Evolutionary conservation across 2,113 vertebrate genomes (phyloP).

Genomic region (Pelecanoides urinatrix): DNA sequence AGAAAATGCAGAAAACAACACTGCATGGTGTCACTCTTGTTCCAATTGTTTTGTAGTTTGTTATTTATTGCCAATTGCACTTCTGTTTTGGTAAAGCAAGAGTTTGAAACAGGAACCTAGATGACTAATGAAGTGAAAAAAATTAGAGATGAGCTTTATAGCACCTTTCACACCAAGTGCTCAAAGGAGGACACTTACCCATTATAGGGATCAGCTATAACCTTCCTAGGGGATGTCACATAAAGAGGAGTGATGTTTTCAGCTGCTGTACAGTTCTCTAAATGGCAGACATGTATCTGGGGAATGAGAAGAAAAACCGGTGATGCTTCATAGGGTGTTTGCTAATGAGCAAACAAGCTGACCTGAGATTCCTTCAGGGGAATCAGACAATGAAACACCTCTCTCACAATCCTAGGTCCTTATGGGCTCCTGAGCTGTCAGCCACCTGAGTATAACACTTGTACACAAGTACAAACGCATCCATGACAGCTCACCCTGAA

Average conservation of each 20-base stretch:
- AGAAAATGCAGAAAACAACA: not conserved
- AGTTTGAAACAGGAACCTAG: not conserved
- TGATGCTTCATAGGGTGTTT: not conserved
- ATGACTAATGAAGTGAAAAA: not conserved
- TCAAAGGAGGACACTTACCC: constrained; percentile 63
- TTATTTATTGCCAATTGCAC: not conserved
- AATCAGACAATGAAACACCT: not conserved
- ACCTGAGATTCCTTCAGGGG: not conserved
- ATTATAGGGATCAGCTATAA: constrained; percentile 78
- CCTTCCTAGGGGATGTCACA: constrained; percentile 58
- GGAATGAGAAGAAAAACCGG: not conserved
- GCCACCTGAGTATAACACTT: not conserved
- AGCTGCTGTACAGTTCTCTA: constrained; percentile 69
- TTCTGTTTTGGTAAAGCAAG: not conserved
- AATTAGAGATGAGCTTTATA: not conserved
- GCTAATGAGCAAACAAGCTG: not conserved
- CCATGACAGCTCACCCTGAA: not conserved
- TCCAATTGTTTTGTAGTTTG: not conserved
- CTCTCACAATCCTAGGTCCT: not conserved
- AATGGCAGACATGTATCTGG: constrained; percentile 69
- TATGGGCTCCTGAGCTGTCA: not conserved
- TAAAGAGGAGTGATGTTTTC: constrained; percentile 63
- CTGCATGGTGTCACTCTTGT: not conserved
- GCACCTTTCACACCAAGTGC: not conserved
- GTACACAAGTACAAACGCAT: not conserved